phyloP scores from a whole-genome alignment of 2,797 vertebrate species.

The Lophius americanus region DNA sequence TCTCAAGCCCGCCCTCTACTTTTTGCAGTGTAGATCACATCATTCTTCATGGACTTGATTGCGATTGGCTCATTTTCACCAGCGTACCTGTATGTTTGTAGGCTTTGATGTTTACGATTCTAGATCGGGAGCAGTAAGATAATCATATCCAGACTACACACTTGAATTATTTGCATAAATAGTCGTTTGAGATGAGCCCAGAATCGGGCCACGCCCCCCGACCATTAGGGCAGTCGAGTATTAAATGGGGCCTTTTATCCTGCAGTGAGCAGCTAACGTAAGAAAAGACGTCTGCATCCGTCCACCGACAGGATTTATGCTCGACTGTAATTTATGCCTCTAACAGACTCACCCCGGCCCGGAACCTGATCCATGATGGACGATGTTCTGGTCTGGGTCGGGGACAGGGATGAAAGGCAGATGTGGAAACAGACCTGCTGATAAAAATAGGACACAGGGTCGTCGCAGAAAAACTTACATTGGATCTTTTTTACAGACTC shows the following conservation, averaged over 20 bases:
- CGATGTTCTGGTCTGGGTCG: slow-evolving; percentile 52
- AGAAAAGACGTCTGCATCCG: slow-evolving; percentile 57
- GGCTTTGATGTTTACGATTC: too few species aligned
- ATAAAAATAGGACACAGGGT: slow-evolving; percentile 46
- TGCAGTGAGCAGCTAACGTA: slow-evolving; percentile 2
- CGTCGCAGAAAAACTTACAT: slow-evolving; percentile 35
- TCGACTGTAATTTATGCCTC: slow-evolving; percentile 64
- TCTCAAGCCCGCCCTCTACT: slow-evolving; percentile 17
- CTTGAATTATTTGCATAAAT: too few species aligned
- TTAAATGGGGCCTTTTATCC: too few species aligned
- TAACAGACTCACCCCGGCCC: slow-evolving; percentile 49
- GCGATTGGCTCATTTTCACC: slow-evolving; percentile 28
- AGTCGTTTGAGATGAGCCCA: too few species aligned
- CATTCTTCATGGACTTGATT: slow-evolving; percentile 19
- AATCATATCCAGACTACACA: too few species aligned
- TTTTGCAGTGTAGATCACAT: slow-evolving; percentile 26
- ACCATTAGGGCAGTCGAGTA: too few species aligned
- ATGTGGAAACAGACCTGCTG: slow-evolving; percentile 43
- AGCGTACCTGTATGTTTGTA: too few species aligned
- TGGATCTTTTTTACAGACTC: slow-evolving; percentile 39
- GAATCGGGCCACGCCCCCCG: too few species aligned
- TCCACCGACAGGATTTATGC: slow-evolving; percentile 69
- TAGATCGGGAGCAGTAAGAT: too few species aligned
- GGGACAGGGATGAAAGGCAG: slow-evolving; percentile 63
- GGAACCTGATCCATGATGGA: slow-evolving; percentile 57